Percentiles rank a stretch among this genome's conserved stretches.
Conservation (phyloP, 2,888 invertebrate species). For the Dinocampus coccinellae region DNA sequence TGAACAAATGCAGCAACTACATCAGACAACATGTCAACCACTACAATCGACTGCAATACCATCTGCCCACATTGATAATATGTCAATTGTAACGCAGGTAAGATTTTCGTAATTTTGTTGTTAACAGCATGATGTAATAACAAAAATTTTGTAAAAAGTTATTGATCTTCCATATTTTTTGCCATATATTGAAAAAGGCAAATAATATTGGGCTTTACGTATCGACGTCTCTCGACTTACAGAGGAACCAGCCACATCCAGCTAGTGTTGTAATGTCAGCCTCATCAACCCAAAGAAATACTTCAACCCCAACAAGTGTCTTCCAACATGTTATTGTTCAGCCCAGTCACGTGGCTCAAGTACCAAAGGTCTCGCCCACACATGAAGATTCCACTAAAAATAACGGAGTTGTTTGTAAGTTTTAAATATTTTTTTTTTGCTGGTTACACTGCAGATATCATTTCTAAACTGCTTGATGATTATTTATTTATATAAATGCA, state of each 20-base stretch:
- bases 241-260: slow-evolving; percentile 56
- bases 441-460: slow-evolving; percentile 6
- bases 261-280: slow-evolving; percentile 62
- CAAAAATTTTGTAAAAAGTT: background rate
- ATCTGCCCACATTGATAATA: slow-evolving; percentile 59
- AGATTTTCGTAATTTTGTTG: slow-evolving; percentile 34
- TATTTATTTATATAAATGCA: slow-evolving; percentile 3
- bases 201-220: slow-evolving; percentile 59
- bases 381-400: slow-evolving; percentile 63
- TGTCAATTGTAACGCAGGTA: slow-evolving; percentile 60
- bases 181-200: slow-evolving; percentile 43
- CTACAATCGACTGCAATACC: slow-evolving; percentile 59
- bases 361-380: slow-evolving; percentile 64
- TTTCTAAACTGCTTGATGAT: background rate
- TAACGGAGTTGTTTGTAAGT: slow-evolving; percentile 65
- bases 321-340: slow-evolving; percentile 83
- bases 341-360: slow-evolving; percentile 83
- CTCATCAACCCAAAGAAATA: slow-evolving; percentile 59
- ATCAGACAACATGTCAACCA: slow-evolving; percentile 48
- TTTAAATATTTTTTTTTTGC: background rate
- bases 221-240: slow-evolving; percentile 57
- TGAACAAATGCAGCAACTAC: slow-evolving; percentile 48
- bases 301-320: slow-evolving; percentile 63
- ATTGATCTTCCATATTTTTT: background rate
- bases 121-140: background rate